These are phyloP conservation scores for Scaptomyza montana DNA, from an alignment of 1,140 invertebrate genomes.

Conservation along the genomic window DNA sequence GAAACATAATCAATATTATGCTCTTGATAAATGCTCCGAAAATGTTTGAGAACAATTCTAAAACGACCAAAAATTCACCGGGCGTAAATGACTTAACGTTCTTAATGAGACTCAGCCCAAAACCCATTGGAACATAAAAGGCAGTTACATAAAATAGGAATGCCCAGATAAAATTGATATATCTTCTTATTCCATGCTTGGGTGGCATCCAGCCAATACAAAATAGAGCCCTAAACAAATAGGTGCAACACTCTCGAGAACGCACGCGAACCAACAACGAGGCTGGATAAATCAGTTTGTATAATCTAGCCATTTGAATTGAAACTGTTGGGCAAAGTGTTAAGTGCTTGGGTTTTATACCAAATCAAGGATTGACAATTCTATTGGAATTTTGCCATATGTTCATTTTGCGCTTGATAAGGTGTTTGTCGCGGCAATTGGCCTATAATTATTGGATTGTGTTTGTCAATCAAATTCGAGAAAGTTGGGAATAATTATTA, in stretches of 20 bases:
- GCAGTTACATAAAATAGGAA: neutral
- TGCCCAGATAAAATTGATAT: neutral
- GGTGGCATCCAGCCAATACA: slow-evolving; percentile 14
- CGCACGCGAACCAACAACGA: neutral
- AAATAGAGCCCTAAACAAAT: neutral
- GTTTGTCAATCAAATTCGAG: slow-evolving; percentile 1
- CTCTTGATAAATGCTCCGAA: neutral
- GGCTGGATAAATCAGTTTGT: neutral
- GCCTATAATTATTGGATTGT: neutral
- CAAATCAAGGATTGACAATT: neutral
- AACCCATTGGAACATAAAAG: slow-evolving; percentile 1
- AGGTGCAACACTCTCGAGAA: neutral
- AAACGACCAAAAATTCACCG: neutral
- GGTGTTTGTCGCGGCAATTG: slow-evolving; percentile 2
- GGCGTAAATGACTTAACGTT: slow-evolving; percentile 2
- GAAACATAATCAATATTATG: neutral
- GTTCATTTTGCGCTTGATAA: neutral
- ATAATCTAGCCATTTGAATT: neutral
- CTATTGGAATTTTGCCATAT: neutral
- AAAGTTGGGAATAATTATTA: too few species aligned
- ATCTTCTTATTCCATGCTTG: neutral
- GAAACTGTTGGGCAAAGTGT: neutral
- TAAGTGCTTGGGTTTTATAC: neutral
- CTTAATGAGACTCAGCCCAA: neutral
- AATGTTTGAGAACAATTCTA: neutral